phyloP scores from a whole-genome alignment of 2,113 vertebrate species.

The Nycticryphes semicollaris region DNA sequence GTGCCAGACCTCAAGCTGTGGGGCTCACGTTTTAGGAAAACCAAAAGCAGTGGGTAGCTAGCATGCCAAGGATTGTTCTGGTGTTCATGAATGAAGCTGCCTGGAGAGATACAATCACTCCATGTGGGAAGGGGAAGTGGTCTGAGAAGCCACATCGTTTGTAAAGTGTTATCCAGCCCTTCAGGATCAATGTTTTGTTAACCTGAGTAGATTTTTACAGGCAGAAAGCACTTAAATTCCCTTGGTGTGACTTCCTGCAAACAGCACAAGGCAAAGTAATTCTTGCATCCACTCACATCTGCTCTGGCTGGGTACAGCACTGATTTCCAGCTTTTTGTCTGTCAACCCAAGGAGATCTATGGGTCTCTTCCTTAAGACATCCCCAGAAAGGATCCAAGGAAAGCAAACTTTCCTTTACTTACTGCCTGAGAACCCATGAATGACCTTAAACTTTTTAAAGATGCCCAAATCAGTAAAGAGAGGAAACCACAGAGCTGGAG shows the following conservation, averaged over 20 bases:
- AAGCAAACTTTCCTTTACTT: background rate
- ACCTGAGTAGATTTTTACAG: background rate
- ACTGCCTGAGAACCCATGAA: background rate
- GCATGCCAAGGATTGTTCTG: background rate
- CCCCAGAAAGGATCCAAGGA: background rate
- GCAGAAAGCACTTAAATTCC: background rate
- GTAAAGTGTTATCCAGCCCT: background rate
- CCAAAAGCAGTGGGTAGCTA: background rate
- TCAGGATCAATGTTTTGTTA: background rate
- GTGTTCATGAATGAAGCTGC: background rate
- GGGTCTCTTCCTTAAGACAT: background rate
- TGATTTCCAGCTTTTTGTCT: background rate
- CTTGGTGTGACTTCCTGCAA: background rate
- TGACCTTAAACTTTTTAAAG: background rate
- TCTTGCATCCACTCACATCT: background rate
- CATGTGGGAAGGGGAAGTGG: background rate
- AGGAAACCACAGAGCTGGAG: background rate
- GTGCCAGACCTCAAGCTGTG: background rate
- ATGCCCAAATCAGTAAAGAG: background rate
- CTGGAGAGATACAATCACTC: background rate
- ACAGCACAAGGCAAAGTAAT: background rate
- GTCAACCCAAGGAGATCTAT: background rate
- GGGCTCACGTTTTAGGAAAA: background rate
- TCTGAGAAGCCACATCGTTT: background rate
- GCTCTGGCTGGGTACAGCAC: background rate